Evolutionary conservation across 2,888 invertebrate species (phyloP).

Genomic region (Callyntrura guangdongensis): DNA sequence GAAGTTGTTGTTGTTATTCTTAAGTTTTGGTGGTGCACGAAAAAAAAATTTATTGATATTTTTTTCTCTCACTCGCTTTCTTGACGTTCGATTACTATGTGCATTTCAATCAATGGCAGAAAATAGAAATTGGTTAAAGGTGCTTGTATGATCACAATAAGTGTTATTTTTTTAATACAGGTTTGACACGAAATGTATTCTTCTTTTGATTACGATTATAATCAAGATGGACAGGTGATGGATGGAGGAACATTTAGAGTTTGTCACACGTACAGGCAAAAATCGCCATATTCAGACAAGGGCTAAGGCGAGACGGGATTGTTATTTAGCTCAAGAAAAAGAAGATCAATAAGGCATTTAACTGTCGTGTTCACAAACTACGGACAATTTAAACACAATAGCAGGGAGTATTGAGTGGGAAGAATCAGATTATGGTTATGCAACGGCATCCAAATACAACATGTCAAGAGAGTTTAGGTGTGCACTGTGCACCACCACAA

Average conservation of each 20-base stretch:
- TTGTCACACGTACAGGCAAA: background rate
- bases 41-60: too few relatives aligned
- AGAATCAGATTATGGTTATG: background rate
- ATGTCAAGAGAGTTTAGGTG: background rate
- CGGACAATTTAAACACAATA: background rate
- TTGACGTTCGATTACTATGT: background rate
- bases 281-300: background rate
- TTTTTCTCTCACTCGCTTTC: background rate
- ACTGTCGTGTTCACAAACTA: background rate
- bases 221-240: conserved; percentile 30
- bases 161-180: background rate
- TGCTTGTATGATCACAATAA: background rate
- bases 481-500: too few relatives aligned
- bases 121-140: background rate
- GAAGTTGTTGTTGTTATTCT: too few relatives aligned
- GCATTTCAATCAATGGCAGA: background rate
- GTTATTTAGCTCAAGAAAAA: background rate
- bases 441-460: background rate
- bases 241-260: conserved; percentile 18
- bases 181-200: background rate
- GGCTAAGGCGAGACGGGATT: background rate
- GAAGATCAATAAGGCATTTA: conserved; percentile 17
- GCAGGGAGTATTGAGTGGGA: background rate
- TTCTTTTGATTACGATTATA: background rate
- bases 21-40: too few relatives aligned